Percentiles rank a stretch among this genome's conserved stretches.
phyloP scores from a whole-genome alignment of 1,140 invertebrate species.

The Aphidius gifuensis region DNA sequence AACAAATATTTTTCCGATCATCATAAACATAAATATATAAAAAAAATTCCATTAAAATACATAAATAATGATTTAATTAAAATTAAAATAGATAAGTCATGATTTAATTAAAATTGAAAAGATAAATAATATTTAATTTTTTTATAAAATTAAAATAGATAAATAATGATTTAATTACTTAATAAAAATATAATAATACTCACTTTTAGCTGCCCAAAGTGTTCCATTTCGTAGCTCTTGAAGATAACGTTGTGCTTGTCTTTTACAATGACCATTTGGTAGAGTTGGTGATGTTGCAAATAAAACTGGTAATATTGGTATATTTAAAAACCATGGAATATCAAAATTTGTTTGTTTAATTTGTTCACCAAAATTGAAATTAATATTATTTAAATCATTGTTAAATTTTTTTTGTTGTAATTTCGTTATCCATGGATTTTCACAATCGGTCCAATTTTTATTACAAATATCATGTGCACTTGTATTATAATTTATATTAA shows the following conservation, averaged over 20 bases:
- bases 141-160: not conserved
- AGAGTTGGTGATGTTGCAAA: slow-evolving; percentile 29
- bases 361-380: not conserved
- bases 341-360: not conserved
- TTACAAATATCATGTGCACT: no score
- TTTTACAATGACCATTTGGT: slow-evolving; percentile 33
- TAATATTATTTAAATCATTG: no score
- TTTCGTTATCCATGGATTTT: no score
- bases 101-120: no score
- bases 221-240: slow-evolving; percentile 35
- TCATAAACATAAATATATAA: no score
- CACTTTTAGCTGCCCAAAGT: slow-evolving; percentile 41
- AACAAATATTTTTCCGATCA: not conserved
- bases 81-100: no score
- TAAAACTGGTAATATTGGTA: slow-evolving; percentile 33
- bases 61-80: not conserved
- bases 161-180: slow-evolving; percentile 2
- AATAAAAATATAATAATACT: slow-evolving; percentile 22
- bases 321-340: slow-evolving; percentile 26
- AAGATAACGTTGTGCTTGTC: slow-evolving; percentile 32
- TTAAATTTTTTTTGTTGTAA: no score
- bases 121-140: no score
- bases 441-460: no score
- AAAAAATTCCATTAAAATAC: no score
- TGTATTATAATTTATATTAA: no score